Evolutionary conservation across 2,113 vertebrate genomes (phyloP).

Genomic region (Plestiodon gilberti): DNA sequence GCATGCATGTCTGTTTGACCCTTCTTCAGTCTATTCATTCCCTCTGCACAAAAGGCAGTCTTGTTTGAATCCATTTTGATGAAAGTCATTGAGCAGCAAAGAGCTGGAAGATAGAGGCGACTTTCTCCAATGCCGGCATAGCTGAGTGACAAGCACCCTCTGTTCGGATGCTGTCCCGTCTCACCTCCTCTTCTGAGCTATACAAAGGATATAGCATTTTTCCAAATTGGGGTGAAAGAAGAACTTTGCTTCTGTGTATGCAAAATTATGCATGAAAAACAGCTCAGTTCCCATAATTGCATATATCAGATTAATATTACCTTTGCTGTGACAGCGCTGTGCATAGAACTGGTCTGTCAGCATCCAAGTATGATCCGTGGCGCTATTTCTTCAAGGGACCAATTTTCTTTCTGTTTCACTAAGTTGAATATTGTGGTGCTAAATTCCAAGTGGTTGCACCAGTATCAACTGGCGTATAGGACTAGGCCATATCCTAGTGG

Average conservation of each 20-base stretch:
- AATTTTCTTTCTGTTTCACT: neutral
- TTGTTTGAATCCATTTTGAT: slow-evolving; percentile 63
- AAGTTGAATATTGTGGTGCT: neutral
- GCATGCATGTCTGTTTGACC: slow-evolving; percentile 64
- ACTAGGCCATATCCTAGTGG: neutral
- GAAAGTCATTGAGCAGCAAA: slow-evolving; percentile 56
- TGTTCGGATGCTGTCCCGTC: slow-evolving; percentile 62
- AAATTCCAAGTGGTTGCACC: accelerated
- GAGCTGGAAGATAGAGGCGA: slow-evolving; percentile 68
- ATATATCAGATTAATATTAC: slow-evolving; percentile 19
- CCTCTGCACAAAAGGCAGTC: slow-evolving; percentile 56
- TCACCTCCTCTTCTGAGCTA: slow-evolving; percentile 32
- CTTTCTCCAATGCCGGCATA: slow-evolving; percentile 62
- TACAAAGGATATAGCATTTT: slow-evolving; percentile 48
- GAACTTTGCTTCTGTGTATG: slow-evolving; percentile 38
- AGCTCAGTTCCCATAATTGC: accelerated
- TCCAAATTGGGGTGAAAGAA: slow-evolving; percentile 30
- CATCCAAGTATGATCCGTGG: neutral
- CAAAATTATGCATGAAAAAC: slow-evolving; percentile 12
- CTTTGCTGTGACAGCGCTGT: neutral
- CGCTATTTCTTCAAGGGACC: neutral
- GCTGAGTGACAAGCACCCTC: slow-evolving; percentile 68
- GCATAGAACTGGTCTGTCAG: neutral
- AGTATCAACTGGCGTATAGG: neutral
- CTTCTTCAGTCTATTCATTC: slow-evolving; percentile 57